These are phyloP conservation scores for Tetramorium parvispinum DNA, from an alignment of 1,140 invertebrate genomes.

Conservation along the genomic window DNA sequence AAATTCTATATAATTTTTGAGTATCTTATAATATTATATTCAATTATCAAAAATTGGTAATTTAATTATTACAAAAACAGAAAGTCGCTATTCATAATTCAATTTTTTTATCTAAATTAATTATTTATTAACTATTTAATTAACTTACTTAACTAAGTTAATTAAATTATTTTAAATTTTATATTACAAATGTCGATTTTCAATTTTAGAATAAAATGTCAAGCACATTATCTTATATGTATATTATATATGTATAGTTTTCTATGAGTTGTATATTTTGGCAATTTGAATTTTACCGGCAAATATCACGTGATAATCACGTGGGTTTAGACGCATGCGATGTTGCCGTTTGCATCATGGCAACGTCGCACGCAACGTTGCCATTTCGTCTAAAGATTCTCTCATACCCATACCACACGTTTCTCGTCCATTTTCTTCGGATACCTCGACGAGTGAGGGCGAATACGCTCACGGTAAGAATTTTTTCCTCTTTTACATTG, in stretches of 20 bases:
- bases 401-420: background rate
- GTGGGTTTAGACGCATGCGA: background rate
- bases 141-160: too few species aligned
- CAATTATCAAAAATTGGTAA: background rate
- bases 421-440: constrained; percentile 75
- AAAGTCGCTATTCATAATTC: background rate
- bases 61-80: background rate
- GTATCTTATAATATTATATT: background rate
- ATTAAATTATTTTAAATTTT: background rate
- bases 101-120: background rate
- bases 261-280: background rate
- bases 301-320: background rate
- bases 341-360: background rate
- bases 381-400: background rate
- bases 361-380: background rate
- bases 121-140: background rate
- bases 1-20: background rate
- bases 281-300: background rate
- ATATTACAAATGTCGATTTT: background rate
- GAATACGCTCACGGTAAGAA: background rate
- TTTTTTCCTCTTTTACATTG: background rate
- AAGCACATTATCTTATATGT: background rate
- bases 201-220: background rate
- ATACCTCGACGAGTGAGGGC: constrained; percentile 35
- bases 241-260: background rate